A percentile compares a stretch with the other conserved stretches of the same genome.
These are phyloP conservation scores for Dasysyrphus albostriatus DNA, from an alignment of 2,888 invertebrate species.

Conservation along the genomic window DNA sequence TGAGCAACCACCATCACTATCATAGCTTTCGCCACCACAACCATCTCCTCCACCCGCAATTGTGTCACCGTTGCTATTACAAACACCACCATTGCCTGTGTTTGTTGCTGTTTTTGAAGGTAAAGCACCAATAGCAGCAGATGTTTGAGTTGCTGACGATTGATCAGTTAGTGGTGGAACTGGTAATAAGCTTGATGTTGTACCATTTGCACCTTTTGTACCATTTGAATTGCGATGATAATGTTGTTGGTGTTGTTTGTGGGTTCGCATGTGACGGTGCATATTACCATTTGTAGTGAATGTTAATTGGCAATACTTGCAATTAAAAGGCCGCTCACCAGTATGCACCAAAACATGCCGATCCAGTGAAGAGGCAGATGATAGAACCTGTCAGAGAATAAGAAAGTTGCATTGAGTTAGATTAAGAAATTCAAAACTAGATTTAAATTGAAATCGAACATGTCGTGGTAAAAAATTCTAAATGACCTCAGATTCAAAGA, in stretches of 20 bases:
- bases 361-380: conserved; percentile 91
- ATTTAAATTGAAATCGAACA: not conserved
- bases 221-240: conserved; percentile 80
- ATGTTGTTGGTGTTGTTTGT: conserved; percentile 85
- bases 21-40: conserved; percentile 85
- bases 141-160: conserved; percentile 46
- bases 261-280: conserved; percentile 92
- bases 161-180: conserved; percentile 63
- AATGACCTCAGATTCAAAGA: not conserved
- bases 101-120: conserved; percentile 64
- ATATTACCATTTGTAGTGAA: conserved; percentile 95
- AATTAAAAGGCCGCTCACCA: conserved; percentile 92
- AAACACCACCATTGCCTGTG: conserved; percentile 75
- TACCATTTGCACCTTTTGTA: conserved; percentile 75
- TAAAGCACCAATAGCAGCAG: conserved; percentile 21
- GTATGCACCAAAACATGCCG: conserved; percentile 92
- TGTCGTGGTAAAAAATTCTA: not conserved
- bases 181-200: conserved; percentile 48
- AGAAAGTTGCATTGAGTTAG: conserved; percentile 3
- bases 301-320: conserved; percentile 90
- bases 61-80: conserved; percentile 78
- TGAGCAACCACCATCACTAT: conserved; percentile 85
- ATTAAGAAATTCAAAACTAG: not conserved
- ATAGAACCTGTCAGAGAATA: conserved; percentile 85
- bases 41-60: conserved; percentile 74